Evolutionary conservation across 1,140 invertebrate species (phyloP), one percentile per base, ranked within the genome.

Genomic region (Drosophila insularis): DNA sequence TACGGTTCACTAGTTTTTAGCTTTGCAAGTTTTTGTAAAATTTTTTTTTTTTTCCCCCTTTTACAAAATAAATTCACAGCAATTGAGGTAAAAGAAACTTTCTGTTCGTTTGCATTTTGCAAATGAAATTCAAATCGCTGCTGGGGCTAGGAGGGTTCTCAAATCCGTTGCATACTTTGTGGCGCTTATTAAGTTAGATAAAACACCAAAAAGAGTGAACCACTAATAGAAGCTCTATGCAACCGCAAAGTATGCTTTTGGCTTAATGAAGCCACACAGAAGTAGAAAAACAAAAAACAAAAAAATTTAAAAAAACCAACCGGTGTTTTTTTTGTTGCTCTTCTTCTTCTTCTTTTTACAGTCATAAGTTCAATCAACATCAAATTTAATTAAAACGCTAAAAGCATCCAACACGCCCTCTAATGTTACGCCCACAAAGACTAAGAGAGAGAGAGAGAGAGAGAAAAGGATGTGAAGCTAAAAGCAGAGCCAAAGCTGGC

Each of bases 381-480:
- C 74, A 89, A 84, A 89, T 89, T 89, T 89, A 89, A 89, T 89
- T 89, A 89, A 84, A 82, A 87, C 78, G 85, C 80, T 89, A 84
- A 89, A 84, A 87, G 84, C 84, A 87, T 86, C 68, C 67, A 55
- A 68, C 65, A 79, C 67, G 63, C 69, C 73, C 81, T 17, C 74
- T 55, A 80, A 76, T 68, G 78, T 68, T 81, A 86, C 71, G 58
- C 69, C 31, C 31, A 46, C 53, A 50, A 37, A 1, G 35, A n/a
- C n/a, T n/a, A n/a, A 37, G 11, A 3, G 35, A 37, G 35, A 53
- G 59, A 32, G 56, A 37, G 11, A 3, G 35, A 37, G 35, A 53
- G 59, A 32, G 56, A 71, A 71, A 46, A 39, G 31, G 21, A 66
- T 63, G 17, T 43, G 37, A 35, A 64, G 32, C 13, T 40, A 55